Evolutionary conservation across 92 coral and sea anemone species (phyloP), one percentile per base, ranked within the genome.

Genomic region (Diadumene lineata): DNA sequence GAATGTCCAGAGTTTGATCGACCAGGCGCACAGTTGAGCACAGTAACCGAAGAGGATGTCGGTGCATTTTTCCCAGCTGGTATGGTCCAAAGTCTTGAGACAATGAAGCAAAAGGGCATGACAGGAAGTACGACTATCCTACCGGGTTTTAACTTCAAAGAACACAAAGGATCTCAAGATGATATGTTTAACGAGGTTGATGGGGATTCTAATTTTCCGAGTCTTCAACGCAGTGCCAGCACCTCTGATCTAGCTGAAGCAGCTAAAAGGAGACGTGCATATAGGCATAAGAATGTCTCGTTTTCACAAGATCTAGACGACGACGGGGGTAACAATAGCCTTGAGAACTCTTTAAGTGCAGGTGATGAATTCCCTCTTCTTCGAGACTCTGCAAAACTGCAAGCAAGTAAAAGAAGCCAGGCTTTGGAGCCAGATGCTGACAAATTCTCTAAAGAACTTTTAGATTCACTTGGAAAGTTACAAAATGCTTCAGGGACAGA

Each of bases 101-200:
- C 65, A 26, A 66, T 86, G 76, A 65, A 84, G 56, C 70, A 81
- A 15, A 86, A 53, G 23, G 97, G 89, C 46, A 67, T 91, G 6
- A 79, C 97, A 18, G 97, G 97, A 23, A 85, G 86, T 31, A 75
- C 93, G 13, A 88, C 90, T n/a, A 88, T 91, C 16, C 75, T 91
- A 30, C 97, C 92, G 23, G 86, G 97, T 0, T 77, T 76, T 46
- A 82, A 87, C 21, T 23, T 87, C 58, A 87, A 87, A 19, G 82
- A 68, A 21, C n/a, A n/a, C n/a, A n/a, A n/a, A n/a, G n/a, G n/a
- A n/a, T n/a, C n/a, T n/a, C n/a, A n/a, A n/a, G n/a, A n/a, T n/a
- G 56, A 58, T 22, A 58, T 32, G 0, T 44, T 38, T 15, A 8
- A 21, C 25, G 68, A 56, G 2, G 43, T 2, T 31, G 8, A 6